Conservation (phyloP, 2,113 vertebrate species). For the cat (Felis catus) region F.catus_Fca126_mat1.0 CM031425.1:5647001-5647500, state of each 20-base stretch:
- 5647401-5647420: background rate
- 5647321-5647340: background rate
- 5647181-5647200: background rate
- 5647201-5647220: background rate
- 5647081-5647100: background rate
- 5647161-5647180: background rate
- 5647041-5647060: background rate
- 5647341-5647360: background rate
- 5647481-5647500: slow-evolving; percentile 51
- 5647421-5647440: background rate
- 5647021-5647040: background rate
- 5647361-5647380: background rate
- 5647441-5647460: background rate
- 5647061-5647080: background rate
- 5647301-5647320: background rate
- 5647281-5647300: slow-evolving; percentile 15
- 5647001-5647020: slow-evolving; percentile 2
- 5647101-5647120: background rate
- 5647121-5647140: background rate
- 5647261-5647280: background rate
- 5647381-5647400: background rate
- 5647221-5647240: background rate
- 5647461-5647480: background rate
- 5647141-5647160: slow-evolving; percentile 10
- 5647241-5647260: slow-evolving; percentile 32